Conservation (phyloP, 2,797 vertebrate genomes). For the Anabacerthia variegaticeps region DNA sequence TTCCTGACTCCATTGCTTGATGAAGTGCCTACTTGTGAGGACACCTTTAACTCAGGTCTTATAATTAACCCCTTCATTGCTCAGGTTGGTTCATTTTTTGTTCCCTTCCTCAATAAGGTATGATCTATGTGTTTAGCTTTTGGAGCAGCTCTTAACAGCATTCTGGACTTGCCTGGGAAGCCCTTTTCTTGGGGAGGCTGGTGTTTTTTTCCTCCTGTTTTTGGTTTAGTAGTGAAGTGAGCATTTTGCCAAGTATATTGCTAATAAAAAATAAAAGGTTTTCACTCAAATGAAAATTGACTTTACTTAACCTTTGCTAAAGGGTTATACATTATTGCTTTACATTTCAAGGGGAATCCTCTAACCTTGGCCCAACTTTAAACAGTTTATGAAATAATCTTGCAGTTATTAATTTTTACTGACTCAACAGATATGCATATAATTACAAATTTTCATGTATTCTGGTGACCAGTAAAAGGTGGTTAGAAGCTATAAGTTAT, state of each 20-base stretch:
- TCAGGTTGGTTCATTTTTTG: conserved; percentile 19
- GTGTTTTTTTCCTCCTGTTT: background rate
- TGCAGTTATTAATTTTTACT: background rate
- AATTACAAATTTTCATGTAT: background rate
- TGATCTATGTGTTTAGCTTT: conserved; percentile 33
- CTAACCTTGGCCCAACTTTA: background rate
- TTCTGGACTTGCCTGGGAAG: background rate
- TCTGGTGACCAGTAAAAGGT: background rate
- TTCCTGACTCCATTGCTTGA: conserved; percentile 89
- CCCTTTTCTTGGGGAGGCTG: background rate
- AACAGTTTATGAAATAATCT: background rate
- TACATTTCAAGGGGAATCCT: background rate
- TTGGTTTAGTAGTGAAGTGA: conserved; percentile 2
- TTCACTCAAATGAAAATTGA: conserved; percentile 36
- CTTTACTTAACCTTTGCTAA: conserved; percentile 37
- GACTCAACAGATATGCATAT: background rate
- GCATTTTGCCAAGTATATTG: background rate
- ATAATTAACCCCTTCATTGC: conserved; percentile 83
- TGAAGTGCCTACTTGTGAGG: conserved; percentile 82
- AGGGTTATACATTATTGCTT: background rate
- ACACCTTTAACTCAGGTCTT: conserved; percentile 81
- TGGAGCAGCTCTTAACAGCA: background rate
- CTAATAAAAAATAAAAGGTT: conserved; percentile 52
- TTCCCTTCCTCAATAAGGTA: background rate
- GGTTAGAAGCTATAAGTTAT: background rate